Evolutionary conservation across 1,140 invertebrate genomes (phyloP), one percentile per base, ranked within the genome.

Genomic region (Probaryconus sp.): DNA sequence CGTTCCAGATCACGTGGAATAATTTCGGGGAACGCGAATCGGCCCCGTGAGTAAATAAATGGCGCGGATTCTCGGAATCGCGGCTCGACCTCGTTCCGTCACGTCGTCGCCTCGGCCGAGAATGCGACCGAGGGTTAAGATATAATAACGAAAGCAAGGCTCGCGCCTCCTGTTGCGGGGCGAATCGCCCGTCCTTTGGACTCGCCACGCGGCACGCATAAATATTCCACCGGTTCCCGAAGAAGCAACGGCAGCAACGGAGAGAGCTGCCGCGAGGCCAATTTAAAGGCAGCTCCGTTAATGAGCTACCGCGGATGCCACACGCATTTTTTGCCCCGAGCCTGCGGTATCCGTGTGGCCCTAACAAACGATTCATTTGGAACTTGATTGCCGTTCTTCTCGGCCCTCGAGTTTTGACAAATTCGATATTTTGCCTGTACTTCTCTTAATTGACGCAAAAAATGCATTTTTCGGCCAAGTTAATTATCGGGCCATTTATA

Each of bases 281-380:
- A 85, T 85, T 85, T 85, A 80, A 81, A 84, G 80, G 82, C 82
- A 81, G 82, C 81, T 81, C 80, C 76, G 79, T 84, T 85, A 85
- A 85, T 85, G 83, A 85, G 84, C 82, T 73, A 82, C 79, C 80
- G 77, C 77, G 81, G 76, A 83, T 82, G 80, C 81, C 82, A 77
- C 79, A 77, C 81, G 80, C 79, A 81, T 83, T 83, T 83, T 83
- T 83, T 83, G 80, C 69, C 56, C 68, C 47, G 58, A 40, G 77
- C 71, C 65, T 55, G 77, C 70, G 60, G 55, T 69, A 48, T 18
- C 55, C 67, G 67, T 47, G 76, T 78, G 76, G 76, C 42, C 63
- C 31, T n/a, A 45, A 71, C 74, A 68, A 71, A 68, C 74, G 58
- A 71, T 69, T 64, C 64, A 68, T 72, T 67, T 72, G 40, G 55